These are phyloP conservation scores for Creontiades dilutus DNA, from an alignment of 2,888 invertebrate species.

Conservation along the genomic window DNA sequence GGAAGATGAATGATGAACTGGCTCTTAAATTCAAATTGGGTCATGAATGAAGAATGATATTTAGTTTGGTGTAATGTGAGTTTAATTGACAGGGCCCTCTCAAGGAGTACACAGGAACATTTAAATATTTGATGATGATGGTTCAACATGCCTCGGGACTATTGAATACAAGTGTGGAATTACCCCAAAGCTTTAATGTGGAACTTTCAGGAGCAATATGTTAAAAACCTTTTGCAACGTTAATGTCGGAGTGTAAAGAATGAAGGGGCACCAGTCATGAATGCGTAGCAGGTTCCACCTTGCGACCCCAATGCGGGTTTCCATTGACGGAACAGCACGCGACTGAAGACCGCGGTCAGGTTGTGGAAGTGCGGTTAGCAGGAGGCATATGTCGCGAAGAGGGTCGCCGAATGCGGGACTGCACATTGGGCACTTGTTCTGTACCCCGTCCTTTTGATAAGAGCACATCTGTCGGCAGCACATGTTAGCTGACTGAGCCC, in stretches of 20 bases:
- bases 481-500: slow-evolving; percentile 71
- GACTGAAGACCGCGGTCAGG: slow-evolving; percentile 47
- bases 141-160: too few species aligned
- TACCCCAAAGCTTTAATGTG: too few species aligned
- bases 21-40: too few species aligned
- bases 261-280: too few species aligned
- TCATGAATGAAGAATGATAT: too few species aligned
- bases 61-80: too few species aligned
- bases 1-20: too few species aligned
- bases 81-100: too few species aligned
- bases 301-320: not conserved
- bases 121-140: too few species aligned
- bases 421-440: slow-evolving; percentile 64
- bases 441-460: slow-evolving; percentile 67
- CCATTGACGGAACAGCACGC: not conserved
- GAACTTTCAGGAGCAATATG: too few species aligned
- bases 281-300: not conserved
- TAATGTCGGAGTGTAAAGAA: not conserved
- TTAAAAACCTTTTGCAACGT: not conserved
- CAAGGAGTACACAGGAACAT: too few species aligned
- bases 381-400: slow-evolving; percentile 56
- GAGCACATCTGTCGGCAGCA: slow-evolving; percentile 70
- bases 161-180: too few species aligned
- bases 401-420: slow-evolving; percentile 21
- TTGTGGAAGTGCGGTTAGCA: slow-evolving; percentile 67